Base-by-base conservation (phyloP, 1,140 invertebrate genomes). In the Calycopis cecrops region DNA sequence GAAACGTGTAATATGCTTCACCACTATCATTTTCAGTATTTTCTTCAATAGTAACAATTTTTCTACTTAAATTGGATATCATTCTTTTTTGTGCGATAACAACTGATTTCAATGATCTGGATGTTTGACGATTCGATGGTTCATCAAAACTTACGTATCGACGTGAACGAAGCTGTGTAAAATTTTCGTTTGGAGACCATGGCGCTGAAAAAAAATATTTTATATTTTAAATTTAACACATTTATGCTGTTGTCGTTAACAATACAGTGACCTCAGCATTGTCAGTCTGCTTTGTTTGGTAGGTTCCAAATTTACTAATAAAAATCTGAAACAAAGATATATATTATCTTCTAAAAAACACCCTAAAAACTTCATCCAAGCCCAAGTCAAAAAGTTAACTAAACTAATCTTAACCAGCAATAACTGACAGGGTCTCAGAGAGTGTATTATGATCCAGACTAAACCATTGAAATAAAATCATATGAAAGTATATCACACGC, bases 41-140 rank as follows among this genome's bases (percentile, higher is more conserved):
- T 71, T 81, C 79, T 52, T 64, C 59, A 37, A 85, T 85, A 10
- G 73, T 79, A 21, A 81, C 69, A 52, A 80, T 74, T 71, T 82
- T 83, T 56, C 82, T 69, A 16, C 66, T 61, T 37, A 69, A 42
- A 35, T 33, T 65, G 12, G 67, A 57, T 44, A 67, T 57, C 69
- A 73, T 79, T 37, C 42, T 62, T 48, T 57, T 72, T 1, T 61
- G 48, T 40, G 57, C 47, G 40, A 67, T 34, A 9, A 62, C 51
- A 40, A 73, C 56, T n/a, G 63, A 52, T 50, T 68, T 76, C 17
- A 79, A 54, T 35, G 81, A 83, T 18, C 73, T 65, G 55, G 54
- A 71, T 35, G 71, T 68, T 12, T 57, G 51, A 11, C 63, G 9
- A 10, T n/a, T n/a, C n/a, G 60, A 55, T 51, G 71, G 69, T 35